Percentiles rank a stretch among this genome's conserved stretches.
These are phyloP conservation scores for Emys orbicularis DNA, from an alignment of 2,797 vertebrate genomes.

Conservation along the genomic window DNA sequence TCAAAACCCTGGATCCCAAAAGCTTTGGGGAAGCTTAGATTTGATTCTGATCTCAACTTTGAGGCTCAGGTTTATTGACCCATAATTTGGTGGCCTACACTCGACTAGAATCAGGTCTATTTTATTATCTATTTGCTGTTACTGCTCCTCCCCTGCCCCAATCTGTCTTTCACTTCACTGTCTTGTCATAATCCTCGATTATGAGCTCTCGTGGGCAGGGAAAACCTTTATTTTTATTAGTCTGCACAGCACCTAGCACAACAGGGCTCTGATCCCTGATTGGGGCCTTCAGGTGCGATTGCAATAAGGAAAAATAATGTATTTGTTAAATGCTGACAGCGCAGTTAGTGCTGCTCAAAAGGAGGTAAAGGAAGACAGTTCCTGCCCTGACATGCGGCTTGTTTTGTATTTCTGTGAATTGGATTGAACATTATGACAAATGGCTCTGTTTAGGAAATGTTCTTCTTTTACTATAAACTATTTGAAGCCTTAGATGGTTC, in stretches of 20 bases:
- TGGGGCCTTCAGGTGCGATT: background rate
- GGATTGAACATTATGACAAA: no score
- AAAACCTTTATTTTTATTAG: background rate
- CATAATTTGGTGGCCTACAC: background rate
- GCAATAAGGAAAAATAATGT: background rate
- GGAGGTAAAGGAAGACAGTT: accelerated
- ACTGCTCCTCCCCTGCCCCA: background rate
- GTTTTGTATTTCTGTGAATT: background rate
- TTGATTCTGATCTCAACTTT: accelerated
- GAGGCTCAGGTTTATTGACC: background rate
- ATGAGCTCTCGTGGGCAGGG: background rate
- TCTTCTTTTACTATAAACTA: background rate
- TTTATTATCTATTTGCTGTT: background rate
- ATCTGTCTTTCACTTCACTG: background rate
- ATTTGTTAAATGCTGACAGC: background rate
- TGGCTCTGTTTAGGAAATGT: background rate
- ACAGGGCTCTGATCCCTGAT: background rate
- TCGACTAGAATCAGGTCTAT: background rate
- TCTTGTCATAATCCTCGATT: background rate
- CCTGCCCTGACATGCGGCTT: background rate
- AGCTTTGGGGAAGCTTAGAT: accelerated
- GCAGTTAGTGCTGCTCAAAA: accelerated
- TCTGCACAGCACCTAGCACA: background rate
- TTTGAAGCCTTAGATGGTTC: background rate
- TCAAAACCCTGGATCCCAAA: background rate